phyloP scores from a whole-genome alignment of 2,113 vertebrate genomes.

The Talpa occidentalis region DNA sequence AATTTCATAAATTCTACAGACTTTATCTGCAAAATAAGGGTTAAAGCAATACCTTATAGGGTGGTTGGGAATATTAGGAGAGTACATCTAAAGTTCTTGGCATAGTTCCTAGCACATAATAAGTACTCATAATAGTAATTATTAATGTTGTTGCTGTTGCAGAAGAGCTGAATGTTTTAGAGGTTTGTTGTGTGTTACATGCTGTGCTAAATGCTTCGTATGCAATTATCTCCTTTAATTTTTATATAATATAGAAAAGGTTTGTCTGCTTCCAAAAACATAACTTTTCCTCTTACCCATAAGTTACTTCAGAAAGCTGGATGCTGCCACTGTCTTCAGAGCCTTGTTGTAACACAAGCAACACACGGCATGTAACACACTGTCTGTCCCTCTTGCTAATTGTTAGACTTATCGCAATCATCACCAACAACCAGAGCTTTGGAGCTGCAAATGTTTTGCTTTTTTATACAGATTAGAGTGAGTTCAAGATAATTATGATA shows the following conservation, averaged over 20 bases:
- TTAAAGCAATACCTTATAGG: background rate
- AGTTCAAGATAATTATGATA: background rate
- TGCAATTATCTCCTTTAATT: slow-evolving; percentile 71
- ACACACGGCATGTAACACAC: background rate
- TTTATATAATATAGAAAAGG: background rate
- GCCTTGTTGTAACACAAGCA: background rate
- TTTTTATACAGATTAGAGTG: background rate
- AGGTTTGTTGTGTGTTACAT: slow-evolving; percentile 38
- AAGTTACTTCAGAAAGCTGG: background rate
- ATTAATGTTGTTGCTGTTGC: slow-evolving; percentile 53
- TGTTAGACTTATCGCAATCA: background rate
- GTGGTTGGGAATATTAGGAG: background rate
- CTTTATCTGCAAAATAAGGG: background rate
- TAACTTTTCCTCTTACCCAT: background rate
- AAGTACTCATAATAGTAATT: slow-evolving; percentile 72
- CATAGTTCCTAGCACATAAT: slow-evolving; percentile 59
- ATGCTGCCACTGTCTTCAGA: background rate
- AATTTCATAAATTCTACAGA: background rate
- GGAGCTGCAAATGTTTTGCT: background rate
- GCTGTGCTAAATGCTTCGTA: slow-evolving; percentile 51
- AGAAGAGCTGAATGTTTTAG: slow-evolving; percentile 41
- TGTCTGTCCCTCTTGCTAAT: background rate
- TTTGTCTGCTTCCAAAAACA: background rate
- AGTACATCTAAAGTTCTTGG: slow-evolving; percentile 47
- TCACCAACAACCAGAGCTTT: background rate